A percentile compares a stretch with the other conserved stretches of the same genome.
These are phyloP conservation scores for Odontesthes bonariensis DNA, from an alignment of 2,113 vertebrate species.

Conservation along the genomic window DNA sequence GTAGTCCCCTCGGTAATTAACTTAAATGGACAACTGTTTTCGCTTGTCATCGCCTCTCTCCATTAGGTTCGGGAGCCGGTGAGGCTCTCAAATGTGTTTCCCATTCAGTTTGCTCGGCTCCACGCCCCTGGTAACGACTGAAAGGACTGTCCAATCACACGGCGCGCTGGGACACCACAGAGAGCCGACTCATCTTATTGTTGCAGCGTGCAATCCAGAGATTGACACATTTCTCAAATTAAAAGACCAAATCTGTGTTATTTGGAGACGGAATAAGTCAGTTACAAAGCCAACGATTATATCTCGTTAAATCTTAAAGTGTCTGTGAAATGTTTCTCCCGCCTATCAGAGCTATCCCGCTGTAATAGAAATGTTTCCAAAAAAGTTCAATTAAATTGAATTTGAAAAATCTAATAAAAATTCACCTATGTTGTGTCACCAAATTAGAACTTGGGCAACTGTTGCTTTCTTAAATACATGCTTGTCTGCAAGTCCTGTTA, in stretches of 20 bases:
- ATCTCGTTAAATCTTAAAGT: too few species aligned
- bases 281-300: background rate
- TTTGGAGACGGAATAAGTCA: background rate
- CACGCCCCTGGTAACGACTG: constrained; percentile 76
- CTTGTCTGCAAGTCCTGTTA: constrained; percentile 2
- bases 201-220: constrained; percentile 7
- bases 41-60: constrained; percentile 33
- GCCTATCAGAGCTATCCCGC: background rate
- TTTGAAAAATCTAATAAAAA: background rate
- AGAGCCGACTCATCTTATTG: constrained; percentile 34
- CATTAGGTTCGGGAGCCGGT: constrained; percentile 25
- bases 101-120: constrained; percentile 64
- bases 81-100: constrained; percentile 58
- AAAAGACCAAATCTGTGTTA: background rate
- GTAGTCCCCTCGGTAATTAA: constrained; percentile 4
- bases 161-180: constrained; percentile 20
- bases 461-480: background rate
- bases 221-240: background rate
- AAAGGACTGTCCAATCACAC: constrained; percentile 70
- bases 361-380: background rate
- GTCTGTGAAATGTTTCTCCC: too few species aligned
- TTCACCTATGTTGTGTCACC: background rate
- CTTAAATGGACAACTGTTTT: constrained; percentile 26
- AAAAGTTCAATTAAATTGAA: background rate
- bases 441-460: background rate